These are phyloP conservation scores for mouse (Mus musculus) DNA, from an alignment of 2,113 vertebrate genomes.

Conservation along the genomic window DNA sequence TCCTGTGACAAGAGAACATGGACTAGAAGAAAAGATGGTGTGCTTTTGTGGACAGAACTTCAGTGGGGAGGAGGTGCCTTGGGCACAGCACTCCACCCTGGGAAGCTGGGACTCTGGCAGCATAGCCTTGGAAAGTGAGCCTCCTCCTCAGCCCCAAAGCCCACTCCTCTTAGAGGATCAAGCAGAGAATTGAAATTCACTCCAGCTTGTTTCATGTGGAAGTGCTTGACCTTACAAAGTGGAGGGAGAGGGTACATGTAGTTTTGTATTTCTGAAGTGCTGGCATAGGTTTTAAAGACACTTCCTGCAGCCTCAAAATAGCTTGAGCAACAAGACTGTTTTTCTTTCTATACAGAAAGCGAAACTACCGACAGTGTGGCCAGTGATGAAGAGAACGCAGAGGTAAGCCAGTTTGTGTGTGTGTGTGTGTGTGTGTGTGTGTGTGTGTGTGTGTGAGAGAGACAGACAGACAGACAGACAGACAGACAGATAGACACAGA, in stretches of 20 bases:
- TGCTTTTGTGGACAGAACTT: accelerated
- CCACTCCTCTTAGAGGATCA: neutral
- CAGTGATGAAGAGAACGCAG: slow-evolving; percentile 93
- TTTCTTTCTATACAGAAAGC: slow-evolving; percentile 91
- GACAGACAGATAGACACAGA: neutral
- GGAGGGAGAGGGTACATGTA: neutral
- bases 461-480: neutral
- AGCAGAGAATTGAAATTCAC: neutral
- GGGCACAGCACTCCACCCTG: neutral
- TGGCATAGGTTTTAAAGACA: neutral
- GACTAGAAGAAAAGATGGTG: neutral
- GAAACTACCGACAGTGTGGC: slow-evolving; percentile 95
- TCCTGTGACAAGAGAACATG: neutral
- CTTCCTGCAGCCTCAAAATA: neutral
- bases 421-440: neutral
- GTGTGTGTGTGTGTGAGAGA: neutral
- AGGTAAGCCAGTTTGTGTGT: slow-evolving; percentile 86
- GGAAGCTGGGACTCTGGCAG: neutral
- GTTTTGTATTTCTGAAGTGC: neutral
- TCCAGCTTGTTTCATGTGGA: neutral
- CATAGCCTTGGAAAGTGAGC: neutral
- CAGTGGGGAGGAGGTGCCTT: neutral
- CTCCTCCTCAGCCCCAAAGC: no score
- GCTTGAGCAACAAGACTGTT: slow-evolving; percentile 56
- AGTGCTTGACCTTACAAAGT: neutral